A percentile compares a stretch with the other conserved stretches of the same genome.
Evolutionary conservation across 2,113 vertebrate genomes (phyloP).

Genomic region (Taurulus bubalis): DNA sequence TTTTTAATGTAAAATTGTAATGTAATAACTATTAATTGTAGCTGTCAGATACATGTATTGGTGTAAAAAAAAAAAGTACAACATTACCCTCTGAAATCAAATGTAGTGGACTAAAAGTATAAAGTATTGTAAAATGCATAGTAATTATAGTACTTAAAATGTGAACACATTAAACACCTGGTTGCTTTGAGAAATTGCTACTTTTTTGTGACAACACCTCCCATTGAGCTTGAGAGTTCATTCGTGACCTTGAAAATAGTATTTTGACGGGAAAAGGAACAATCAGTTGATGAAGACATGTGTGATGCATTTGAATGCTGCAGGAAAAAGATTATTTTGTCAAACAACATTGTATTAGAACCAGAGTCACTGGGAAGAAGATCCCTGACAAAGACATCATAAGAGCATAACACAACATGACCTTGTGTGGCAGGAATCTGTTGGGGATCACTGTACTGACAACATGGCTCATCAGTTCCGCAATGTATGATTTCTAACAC

Average conservation of each 20-base stretch:
- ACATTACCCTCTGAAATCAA: background rate
- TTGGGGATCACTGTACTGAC: background rate
- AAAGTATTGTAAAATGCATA: background rate
- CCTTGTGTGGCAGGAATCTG: background rate
- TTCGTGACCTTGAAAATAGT: background rate
- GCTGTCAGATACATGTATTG: background rate
- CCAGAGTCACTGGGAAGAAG: background rate
- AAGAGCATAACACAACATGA: background rate
- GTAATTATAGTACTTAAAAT: background rate
- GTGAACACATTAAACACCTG: background rate
- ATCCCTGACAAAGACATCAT: background rate
- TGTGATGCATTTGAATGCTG: no score
- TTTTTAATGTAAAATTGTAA: background rate
- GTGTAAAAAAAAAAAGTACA: background rate
- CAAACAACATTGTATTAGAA: no score
- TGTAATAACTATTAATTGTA: background rate
- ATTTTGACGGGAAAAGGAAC: background rate
- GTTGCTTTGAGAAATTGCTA: background rate
- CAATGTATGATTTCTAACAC: background rate
- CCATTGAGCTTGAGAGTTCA: background rate
- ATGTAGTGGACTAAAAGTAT: background rate
- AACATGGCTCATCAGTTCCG: background rate
- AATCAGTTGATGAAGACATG: background rate
- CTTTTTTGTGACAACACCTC: background rate
- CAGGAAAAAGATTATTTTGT: no score